A percentile compares a stretch with the other conserved stretches of the same genome.
Evolutionary conservation across 2,113 vertebrate genomes (phyloP).

Genomic region (Balaeniceps rex): DNA sequence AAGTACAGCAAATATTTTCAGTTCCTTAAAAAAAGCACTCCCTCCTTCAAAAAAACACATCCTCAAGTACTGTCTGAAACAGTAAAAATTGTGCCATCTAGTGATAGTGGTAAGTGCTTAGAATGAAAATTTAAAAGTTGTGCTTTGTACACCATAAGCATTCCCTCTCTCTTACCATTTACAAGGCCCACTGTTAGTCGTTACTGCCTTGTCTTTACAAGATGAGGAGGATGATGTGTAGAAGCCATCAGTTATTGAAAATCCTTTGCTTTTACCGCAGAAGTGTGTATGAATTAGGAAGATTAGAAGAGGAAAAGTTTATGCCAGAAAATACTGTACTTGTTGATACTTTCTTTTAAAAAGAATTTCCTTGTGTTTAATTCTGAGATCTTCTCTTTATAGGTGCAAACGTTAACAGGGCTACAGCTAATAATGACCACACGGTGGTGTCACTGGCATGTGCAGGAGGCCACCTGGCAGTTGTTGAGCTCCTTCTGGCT

Average conservation of each 20-base stretch:
- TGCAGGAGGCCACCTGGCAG: slow-evolving; percentile 94
- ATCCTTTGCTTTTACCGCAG: background rate
- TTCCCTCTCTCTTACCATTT: background rate
- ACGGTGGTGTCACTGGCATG: slow-evolving; percentile 98
- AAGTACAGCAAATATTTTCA: background rate
- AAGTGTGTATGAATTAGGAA: background rate
- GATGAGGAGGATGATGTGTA: background rate
- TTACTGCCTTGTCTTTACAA: background rate
- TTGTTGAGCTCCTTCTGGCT: slow-evolving; percentile 95
- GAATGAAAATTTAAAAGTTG: background rate
- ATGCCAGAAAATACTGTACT: background rate
- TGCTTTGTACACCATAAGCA: background rate
- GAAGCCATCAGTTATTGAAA: background rate
- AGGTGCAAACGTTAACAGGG: slow-evolving; percentile 98
- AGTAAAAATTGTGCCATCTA: background rate
- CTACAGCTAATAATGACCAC: slow-evolving; percentile 98
- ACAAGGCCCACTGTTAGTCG: background rate
- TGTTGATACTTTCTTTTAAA: background rate
- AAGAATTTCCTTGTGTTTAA: background rate
- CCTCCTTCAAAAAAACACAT: background rate
- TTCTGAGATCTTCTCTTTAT: background rate
- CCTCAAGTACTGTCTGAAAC: background rate
- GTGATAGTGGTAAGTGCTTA: background rate
- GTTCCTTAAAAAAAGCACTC: background rate
- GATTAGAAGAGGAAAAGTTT: background rate